Percentiles rank a stretch among this genome's conserved stretches.
Evolutionary conservation across 2,797 vertebrate genomes (phyloP).

Genomic region (Lepus townsendii): DNA sequence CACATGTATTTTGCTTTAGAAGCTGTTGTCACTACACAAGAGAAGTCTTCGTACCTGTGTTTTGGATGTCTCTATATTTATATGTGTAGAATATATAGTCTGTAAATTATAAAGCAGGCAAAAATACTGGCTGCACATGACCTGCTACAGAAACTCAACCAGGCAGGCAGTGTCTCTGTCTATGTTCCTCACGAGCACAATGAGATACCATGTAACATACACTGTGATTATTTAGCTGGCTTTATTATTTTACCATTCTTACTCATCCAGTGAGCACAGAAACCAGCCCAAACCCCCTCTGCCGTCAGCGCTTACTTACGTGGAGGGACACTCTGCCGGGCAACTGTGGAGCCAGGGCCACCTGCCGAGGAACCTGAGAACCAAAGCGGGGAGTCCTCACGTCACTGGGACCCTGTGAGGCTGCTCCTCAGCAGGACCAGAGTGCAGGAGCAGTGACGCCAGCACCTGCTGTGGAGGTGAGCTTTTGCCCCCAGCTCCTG

Average conservation of each 20-base stretch:
- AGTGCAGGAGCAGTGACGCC: neutral
- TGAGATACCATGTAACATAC: neutral
- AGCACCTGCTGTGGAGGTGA: neutral
- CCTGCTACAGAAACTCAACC: neutral
- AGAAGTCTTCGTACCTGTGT: neutral
- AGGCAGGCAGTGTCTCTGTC: neutral
- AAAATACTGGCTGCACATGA: neutral
- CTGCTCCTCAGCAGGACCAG: neutral
- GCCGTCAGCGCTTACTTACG: neutral
- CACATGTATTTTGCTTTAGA: neutral
- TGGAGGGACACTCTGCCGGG: neutral
- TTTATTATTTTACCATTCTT: neutral
- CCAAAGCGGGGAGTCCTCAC: neutral
- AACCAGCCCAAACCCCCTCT: neutral
- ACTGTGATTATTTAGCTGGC: neutral
- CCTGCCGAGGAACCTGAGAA: neutral
- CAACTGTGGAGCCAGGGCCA: neutral
- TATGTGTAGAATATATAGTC: no score
- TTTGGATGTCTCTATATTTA: no score
- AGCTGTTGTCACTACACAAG: neutral
- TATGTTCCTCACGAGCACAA: neutral
- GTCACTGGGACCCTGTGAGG: neutral
- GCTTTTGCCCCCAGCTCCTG: neutral
- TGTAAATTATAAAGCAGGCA: neutral
- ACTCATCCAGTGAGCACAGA: neutral